Evolutionary conservation across 2,797 vertebrate species (phyloP).

Genomic region (Chanos chanos): DNA sequence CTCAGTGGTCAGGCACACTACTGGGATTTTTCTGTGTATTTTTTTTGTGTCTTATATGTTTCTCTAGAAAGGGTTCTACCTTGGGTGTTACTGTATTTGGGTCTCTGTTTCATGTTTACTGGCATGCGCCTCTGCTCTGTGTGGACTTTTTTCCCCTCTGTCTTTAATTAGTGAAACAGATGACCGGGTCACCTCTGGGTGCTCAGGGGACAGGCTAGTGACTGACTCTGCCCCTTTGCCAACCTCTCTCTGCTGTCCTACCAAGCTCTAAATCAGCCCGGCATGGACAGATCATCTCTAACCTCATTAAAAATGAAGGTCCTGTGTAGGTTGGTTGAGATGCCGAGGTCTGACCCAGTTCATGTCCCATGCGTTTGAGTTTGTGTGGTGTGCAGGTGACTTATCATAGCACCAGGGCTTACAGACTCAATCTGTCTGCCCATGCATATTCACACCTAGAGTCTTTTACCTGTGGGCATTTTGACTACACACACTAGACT

Average conservation of each 20-base stretch:
- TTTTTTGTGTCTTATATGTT: too few species aligned
- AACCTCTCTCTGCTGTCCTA: conserved; percentile 5
- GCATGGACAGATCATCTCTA: conserved; percentile 4
- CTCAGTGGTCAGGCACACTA: too few species aligned
- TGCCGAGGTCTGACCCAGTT: conserved; percentile 7
- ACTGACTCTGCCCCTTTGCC: background rate
- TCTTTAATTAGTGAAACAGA: conserved; percentile 23
- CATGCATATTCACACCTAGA: background rate
- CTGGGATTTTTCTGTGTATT: too few species aligned
- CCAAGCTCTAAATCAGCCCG: conserved; percentile 15
- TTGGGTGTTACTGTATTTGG: too few species aligned
- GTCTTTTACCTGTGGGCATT: background rate
- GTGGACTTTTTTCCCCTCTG: background rate
- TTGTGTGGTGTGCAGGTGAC: background rate
- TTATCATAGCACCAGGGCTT: background rate
- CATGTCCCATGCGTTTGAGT: background rate
- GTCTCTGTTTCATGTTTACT: too few species aligned
- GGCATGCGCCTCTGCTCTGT: background rate
- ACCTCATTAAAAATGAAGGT: conserved; percentile 6
- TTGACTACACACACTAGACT: background rate
- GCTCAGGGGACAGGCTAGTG: conserved; percentile 6
- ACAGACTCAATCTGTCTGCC: background rate
- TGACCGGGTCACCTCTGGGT: conserved; percentile 16
- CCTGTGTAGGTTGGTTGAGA: background rate
- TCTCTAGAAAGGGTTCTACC: too few species aligned